phyloP scores from a whole-genome alignment of 2,797 vertebrate genomes.

The Gambelia wislizenii region DNA sequence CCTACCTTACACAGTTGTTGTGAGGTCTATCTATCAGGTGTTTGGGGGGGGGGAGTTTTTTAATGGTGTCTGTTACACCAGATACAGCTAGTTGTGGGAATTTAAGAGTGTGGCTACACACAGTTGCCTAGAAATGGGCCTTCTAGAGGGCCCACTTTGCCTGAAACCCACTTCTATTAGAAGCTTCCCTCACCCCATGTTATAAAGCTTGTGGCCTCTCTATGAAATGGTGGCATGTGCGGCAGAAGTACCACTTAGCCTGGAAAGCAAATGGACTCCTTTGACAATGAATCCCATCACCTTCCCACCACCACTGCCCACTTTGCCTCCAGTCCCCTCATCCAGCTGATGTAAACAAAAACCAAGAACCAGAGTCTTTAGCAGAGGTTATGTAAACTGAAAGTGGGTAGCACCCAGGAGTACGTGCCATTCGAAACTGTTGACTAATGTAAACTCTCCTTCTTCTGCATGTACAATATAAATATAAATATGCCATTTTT shows the following conservation, averaged over 20 bases:
- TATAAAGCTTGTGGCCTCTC: background rate
- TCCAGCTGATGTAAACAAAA: background rate
- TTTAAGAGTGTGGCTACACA: background rate
- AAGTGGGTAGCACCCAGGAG: background rate
- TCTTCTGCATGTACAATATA: constrained; percentile 45
- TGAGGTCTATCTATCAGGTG: no score
- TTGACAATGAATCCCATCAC: accelerated
- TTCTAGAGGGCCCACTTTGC: background rate
- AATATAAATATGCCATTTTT: constrained; percentile 58
- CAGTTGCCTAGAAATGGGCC: no score
- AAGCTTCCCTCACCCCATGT: background rate
- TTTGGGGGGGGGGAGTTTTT: no score
- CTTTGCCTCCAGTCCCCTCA: background rate
- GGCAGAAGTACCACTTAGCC: no score
- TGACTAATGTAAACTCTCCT: constrained; percentile 55
- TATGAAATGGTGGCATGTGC: background rate
- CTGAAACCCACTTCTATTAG: background rate
- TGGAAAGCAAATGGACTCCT: background rate
- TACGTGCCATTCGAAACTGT: constrained; percentile 32
- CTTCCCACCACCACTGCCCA: background rate
- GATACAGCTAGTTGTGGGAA: no score
- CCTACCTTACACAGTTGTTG: no score
- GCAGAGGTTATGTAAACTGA: accelerated
- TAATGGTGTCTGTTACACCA: no score
- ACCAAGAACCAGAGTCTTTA: background rate